A percentile compares a stretch with the other conserved stretches of the same genome.
Evolutionary conservation across 2,113 vertebrate species (phyloP).

Genomic region (Trematocara marginatum): DNA sequence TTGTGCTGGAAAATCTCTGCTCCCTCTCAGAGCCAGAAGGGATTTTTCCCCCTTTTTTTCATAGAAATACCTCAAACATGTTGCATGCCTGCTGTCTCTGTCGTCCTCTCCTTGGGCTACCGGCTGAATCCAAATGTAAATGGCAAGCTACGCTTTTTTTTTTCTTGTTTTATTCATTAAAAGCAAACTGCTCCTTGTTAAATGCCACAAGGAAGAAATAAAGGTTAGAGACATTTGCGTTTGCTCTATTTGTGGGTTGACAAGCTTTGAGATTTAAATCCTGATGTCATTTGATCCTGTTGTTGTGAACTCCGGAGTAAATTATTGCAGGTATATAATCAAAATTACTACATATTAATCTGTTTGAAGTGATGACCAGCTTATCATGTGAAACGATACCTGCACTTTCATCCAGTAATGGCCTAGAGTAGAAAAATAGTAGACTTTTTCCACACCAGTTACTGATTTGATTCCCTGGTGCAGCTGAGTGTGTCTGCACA

Average conservation of each 20-base stretch:
- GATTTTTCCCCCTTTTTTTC: neutral
- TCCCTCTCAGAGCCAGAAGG: conserved; percentile 9
- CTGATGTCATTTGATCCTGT: accelerated
- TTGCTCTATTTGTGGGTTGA: neutral
- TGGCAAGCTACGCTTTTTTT: neutral
- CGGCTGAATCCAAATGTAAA: neutral
- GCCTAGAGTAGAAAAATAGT: neutral
- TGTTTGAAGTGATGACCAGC: neutral
- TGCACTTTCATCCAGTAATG: neutral
- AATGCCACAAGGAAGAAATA: neutral
- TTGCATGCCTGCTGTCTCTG: neutral
- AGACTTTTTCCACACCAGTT: neutral
- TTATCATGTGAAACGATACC: neutral
- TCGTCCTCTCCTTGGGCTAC: neutral
- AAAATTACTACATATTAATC: neutral
- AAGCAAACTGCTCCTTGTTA: neutral
- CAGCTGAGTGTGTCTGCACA: neutral
- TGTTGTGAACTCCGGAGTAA: neutral
- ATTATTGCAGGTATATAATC: neutral
- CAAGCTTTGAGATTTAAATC: neutral
- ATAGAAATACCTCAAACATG: conserved; percentile 20
- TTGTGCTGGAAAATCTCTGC: conserved; percentile 37
- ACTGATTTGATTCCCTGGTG: neutral
- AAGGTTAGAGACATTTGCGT: neutral
- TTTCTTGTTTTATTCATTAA: neutral